Evolutionary conservation across 2,888 invertebrate genomes (phyloP), one percentile per base, ranked within the genome.

Genomic region (Keiferia lycopersicella): DNA sequence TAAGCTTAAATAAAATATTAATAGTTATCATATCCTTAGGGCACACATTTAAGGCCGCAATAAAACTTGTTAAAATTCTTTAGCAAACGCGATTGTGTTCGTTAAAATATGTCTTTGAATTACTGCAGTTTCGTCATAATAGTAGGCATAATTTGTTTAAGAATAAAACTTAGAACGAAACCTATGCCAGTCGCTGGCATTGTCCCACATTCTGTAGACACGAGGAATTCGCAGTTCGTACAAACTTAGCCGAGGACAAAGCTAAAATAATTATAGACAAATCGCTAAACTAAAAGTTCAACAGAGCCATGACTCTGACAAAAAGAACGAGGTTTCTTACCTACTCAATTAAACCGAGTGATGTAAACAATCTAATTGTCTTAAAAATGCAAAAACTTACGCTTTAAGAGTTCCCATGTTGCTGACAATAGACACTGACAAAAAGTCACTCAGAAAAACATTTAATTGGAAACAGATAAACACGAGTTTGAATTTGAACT

Each of bases 371-470:
- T 59, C 63, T 45, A 64, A 64, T 62, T 56, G 53, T 61, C 41
- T 38, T 34, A 64, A 62, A 51, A 57, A 53, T 34, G 39, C 63
- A 66, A 71, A 73, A 72, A 70, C 89, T 89, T 79, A 90, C 89
- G 78, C 83, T 79, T 77, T 75, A 79, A 75, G 74, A 75, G 81
- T 83, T 85, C 87, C 89, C 89, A 89, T 89, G 76, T 75, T 82
- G 78, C 72, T 66, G 66, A 64, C 76, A 77, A 79, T 73, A 75
- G 71, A 75, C 72, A 79, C 78, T 75, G 81, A 77, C 74, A 75
- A 72, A 75, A 76, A 66, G 75, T 79, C 84, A 87, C 85, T 80
- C 70, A 82, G 75, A 77, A 76, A 79, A 79, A 77, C 81, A 80
- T 79, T 74, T 73, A 77, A 77, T 76, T 73, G 68, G 69, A 64